Base-by-base conservation (phyloP, 2,888 invertebrate species). In the Ernsta delagoae region DNA sequence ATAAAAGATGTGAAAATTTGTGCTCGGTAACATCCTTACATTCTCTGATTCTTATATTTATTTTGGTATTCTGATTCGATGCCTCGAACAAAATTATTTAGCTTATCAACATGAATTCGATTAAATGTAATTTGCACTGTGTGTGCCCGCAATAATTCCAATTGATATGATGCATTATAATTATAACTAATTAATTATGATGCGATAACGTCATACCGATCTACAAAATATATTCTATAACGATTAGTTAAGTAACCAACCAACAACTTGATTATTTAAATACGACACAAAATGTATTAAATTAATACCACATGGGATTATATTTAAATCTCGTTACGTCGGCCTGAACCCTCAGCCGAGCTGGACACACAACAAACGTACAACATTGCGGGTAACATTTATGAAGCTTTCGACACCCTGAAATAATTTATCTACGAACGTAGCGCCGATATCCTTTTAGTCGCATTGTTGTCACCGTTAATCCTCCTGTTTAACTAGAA, bases 361-460 rank as follows among this genome's bases (percentile, higher is more conserved):
- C 31, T 50, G 60, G 67, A 68, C 68, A 68, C 68, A 62, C 31
- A 80, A 62, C 57, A 81, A 60, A 82, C 82, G 76, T 78, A 88
- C 86, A 88, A 88, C 87, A 80, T 76, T 73, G 75, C 77, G 71
- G 72, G 71, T 61, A 76, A 77, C 77, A 89, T 85, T 62, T 60
- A 87, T 88, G 88, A 50, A 53, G 50, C 50, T 88, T 85, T 69
- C 78, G 85, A 89, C 89, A 90, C 90, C 86, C 86, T 77, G 80
- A 80, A 84, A 75, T 74, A 72, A 77, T 76, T 59, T 59, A 78
- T 72, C 76, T 92, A 92, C 92, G 89, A 92, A 92, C 92, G 88
- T 91, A 86, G 81, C 79, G 77, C 77, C 83, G 84, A 80, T 70
- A 76, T 78, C 75, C 75, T 71, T 67, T 73, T 75, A 65, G 72